These are phyloP conservation scores for Stenoptilia bipunctidactyla DNA, from an alignment of 2,888 invertebrate genomes.

Conservation along the genomic window DNA sequence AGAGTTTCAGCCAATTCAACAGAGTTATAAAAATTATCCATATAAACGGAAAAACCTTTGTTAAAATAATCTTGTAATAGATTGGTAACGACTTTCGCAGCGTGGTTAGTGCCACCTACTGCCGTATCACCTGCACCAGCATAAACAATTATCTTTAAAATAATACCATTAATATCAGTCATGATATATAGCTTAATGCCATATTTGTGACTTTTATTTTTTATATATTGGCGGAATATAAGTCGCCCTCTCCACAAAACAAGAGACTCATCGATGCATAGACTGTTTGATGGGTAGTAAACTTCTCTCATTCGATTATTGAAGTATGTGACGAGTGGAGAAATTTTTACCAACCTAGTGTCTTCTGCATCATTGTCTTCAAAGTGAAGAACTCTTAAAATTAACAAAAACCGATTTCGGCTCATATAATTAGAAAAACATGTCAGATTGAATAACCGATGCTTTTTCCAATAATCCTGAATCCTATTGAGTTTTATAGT, in stretches of 20 bases:
- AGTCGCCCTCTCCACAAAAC: slow-evolving; percentile 16
- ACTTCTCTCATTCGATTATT: slow-evolving; percentile 9
- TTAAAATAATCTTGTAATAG: slow-evolving; percentile 14
- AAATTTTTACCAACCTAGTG: slow-evolving; percentile 15
- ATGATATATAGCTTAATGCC: slow-evolving; percentile 14
- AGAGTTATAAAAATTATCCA: slow-evolving; percentile 20
- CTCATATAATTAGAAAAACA: slow-evolving; percentile 15
- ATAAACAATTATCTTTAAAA: slow-evolving; percentile 12
- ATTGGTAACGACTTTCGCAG: slow-evolving; percentile 17
- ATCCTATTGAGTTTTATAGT: slow-evolving; percentile 14
- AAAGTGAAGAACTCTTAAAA: slow-evolving; percentile 12
- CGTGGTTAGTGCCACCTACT: slow-evolving; percentile 14
- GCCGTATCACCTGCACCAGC: slow-evolving; percentile 10
- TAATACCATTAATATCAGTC: slow-evolving; percentile 13
- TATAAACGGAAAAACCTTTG: slow-evolving; percentile 17
- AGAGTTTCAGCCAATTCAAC: slow-evolving; percentile 14
- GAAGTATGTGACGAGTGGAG: slow-evolving; percentile 10
- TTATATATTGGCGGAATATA: slow-evolving; percentile 14
- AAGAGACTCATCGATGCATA: slow-evolving; percentile 16
- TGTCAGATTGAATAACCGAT: slow-evolving; percentile 14
- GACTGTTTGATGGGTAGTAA: slow-evolving; percentile 3
- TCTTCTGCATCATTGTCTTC: slow-evolving; percentile 11
- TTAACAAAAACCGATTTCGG: slow-evolving; percentile 15
- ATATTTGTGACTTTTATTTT: slow-evolving; percentile 14
- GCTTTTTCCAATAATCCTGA: slow-evolving; percentile 15